phyloP scores from a whole-genome alignment of 1,140 invertebrate species.

The Radopholus similis region DNA sequence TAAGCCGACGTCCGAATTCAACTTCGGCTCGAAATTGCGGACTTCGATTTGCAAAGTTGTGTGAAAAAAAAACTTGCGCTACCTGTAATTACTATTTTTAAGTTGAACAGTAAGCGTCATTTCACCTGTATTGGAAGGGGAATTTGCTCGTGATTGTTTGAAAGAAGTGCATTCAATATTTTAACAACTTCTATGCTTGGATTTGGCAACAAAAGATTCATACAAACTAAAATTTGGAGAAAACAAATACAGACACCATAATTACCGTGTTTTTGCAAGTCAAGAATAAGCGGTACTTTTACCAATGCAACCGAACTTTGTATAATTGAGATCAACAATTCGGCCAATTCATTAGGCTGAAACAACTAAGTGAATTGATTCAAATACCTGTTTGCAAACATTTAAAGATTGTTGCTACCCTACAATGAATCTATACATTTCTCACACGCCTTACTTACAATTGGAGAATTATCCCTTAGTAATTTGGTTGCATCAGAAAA shows the following conservation, averaged over 20 bases:
- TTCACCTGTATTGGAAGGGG: slow-evolving; percentile 25
- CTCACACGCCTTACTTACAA: not conserved
- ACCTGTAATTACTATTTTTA: slow-evolving; percentile 4
- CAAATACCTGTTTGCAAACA: not conserved
- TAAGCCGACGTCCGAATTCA: not conserved
- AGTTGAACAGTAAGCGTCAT: not conserved
- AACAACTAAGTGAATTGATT: not conserved
- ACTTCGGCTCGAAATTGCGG: not conserved
- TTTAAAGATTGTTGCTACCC: no score
- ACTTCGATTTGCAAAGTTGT: not conserved
- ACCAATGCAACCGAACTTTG: slow-evolving; percentile 10
- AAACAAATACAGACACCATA: not conserved
- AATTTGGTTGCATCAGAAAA: not conserved
- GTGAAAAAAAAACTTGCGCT: slow-evolving; percentile 1
- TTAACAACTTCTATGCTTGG: slow-evolving; percentile 13
- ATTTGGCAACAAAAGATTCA: not conserved
- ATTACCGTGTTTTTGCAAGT: slow-evolving; percentile 14
- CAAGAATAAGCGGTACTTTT: not conserved
- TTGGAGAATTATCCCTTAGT: not conserved
- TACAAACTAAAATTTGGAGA: slow-evolving; percentile 8
- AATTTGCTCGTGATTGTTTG: slow-evolving; percentile 18
- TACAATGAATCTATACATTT: no score
- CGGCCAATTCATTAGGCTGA: slow-evolving; percentile 16
- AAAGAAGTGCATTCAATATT: slow-evolving; percentile 22
- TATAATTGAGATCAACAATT: slow-evolving; percentile 15